Conservation (phyloP, 2,113 vertebrate genomes). For the Colossoma macropomum region DNA sequence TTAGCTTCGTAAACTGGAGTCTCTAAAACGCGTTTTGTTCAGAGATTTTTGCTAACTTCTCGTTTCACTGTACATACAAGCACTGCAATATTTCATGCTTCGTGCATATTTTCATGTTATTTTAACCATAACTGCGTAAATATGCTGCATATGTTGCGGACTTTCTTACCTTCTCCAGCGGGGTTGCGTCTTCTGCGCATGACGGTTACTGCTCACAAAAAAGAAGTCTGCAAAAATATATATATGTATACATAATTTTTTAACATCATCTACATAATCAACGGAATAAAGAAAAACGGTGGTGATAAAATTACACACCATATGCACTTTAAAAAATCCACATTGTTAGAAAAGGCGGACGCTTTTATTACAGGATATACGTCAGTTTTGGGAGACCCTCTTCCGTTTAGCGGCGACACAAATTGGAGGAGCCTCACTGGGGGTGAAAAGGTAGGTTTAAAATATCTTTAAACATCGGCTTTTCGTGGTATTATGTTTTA, state of each 20-base stretch:
- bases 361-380: neutral
- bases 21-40: neutral
- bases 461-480: constrained; percentile 1
- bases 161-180: constrained; percentile 5
- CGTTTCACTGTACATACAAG: neutral
- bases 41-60: neutral
- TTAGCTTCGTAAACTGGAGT: neutral
- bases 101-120: neutral
- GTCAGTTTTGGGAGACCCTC: neutral
- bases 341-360: too few species aligned
- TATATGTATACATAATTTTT: neutral
- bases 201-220: neutral
- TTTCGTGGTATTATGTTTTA: neutral
- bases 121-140: neutral
- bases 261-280: neutral
- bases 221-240: neutral
- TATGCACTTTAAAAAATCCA: too few species aligned
- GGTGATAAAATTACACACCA: too few species aligned
- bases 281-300: too few species aligned
- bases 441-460: neutral
- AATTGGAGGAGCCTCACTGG: neutral
- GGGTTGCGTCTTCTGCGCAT: neutral
- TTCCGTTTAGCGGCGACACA: neutral
- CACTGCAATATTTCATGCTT: neutral
- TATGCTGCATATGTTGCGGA: neutral